Conservation (phyloP, 2,888 invertebrate species). For the Thysanoteuthis rhombus region DNA sequence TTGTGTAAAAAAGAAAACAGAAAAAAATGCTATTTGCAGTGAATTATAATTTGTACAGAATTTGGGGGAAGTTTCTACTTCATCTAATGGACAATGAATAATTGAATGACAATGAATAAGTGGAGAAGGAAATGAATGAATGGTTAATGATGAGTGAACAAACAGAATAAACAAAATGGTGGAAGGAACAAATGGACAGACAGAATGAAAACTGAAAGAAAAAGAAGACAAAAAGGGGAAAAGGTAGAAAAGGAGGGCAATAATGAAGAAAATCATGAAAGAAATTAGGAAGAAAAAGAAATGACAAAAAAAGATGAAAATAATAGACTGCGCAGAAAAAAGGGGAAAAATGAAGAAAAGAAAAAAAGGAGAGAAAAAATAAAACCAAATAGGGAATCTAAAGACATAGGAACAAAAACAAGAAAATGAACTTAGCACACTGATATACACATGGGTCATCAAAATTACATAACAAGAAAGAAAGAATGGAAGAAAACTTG, state of each 20-base stretch:
- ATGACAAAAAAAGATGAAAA: neutral
- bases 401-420: too few species aligned
- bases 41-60: constrained; percentile 12
- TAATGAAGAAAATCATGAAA: neutral
- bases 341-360: too few species aligned
- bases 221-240: neutral
- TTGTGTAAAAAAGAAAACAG: neutral
- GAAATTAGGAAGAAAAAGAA: neutral
- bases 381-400: too few species aligned
- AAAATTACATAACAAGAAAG: too few species aligned
- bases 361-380: too few species aligned
- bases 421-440: too few species aligned
- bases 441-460: too few species aligned
- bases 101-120: neutral
- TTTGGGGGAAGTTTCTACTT: neutral
- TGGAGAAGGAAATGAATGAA: neutral
- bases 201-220: neutral
- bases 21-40: neutral
- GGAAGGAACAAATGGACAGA: neutral
- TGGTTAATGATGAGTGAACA: neutral
- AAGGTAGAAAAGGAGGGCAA: neutral
- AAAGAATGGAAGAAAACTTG: too few species aligned
- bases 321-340: too few species aligned
- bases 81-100: constrained; percentile 12
- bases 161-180: neutral